Evolutionary conservation across 2,888 invertebrate species (phyloP).

Genomic region (Disparrhopalites patrizii): DNA sequence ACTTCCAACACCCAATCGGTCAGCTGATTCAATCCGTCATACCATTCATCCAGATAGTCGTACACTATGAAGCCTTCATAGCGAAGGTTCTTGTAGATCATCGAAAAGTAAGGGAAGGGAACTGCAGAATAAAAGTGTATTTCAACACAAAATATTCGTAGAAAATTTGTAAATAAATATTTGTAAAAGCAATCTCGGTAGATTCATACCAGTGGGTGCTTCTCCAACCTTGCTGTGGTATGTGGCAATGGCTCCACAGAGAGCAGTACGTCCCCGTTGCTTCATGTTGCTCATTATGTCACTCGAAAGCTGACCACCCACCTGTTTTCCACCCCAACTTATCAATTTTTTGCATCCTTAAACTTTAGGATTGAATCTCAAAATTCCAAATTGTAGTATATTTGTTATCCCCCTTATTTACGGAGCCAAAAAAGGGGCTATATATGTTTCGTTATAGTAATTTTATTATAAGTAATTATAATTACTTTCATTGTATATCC

Average conservation of each 20-base stretch:
- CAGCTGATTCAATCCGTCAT: constrained; percentile 59
- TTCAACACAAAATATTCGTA: too few relatives aligned
- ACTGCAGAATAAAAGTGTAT: constrained; percentile 49
- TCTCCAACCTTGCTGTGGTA: constrained; percentile 57
- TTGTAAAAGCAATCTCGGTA: too few relatives aligned
- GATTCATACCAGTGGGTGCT: constrained; percentile 8
- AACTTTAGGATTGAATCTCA: too few relatives aligned
- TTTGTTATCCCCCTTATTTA: too few relatives aligned
- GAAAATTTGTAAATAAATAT: neutral
- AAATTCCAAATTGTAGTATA: too few relatives aligned
- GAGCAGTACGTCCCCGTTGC: constrained; percentile 59
- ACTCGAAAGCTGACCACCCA: constrained; percentile 64
- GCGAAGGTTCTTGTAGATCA: constrained; percentile 60
- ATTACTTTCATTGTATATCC: too few relatives aligned
- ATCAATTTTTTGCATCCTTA: too few relatives aligned
- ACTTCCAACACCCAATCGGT: constrained; percentile 42
- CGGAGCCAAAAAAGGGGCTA: too few relatives aligned
- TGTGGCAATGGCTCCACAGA: constrained; percentile 63
- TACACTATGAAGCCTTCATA: constrained; percentile 61
- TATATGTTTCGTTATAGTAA: too few relatives aligned
- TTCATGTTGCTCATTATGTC: constrained; percentile 62
- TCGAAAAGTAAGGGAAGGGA: constrained; percentile 57
- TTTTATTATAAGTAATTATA: too few relatives aligned
- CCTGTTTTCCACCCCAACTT: constrained; percentile 53
- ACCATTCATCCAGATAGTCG: constrained; percentile 60